Evolutionary conservation across 2,888 invertebrate genomes (phyloP), one percentile per base, ranked within the genome.

Genomic region (Ctenicera cuprea): DNA sequence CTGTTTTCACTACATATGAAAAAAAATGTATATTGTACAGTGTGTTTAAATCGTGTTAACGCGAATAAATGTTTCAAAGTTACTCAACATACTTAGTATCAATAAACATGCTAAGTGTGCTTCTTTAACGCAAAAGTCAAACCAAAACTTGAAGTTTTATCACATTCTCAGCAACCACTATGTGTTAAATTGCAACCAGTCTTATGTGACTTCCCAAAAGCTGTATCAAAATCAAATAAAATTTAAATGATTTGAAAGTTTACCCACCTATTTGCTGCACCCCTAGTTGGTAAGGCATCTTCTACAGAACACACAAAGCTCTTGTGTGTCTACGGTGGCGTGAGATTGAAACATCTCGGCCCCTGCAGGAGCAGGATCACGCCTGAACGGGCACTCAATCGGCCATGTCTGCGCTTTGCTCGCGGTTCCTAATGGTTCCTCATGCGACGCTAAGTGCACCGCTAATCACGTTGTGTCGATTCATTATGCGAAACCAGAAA

Each of bases 401-500:
- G 78, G 67, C 71, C 75, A 72, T 73, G 74, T 67, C 50, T 63
- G 65, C 45, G 70, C 70, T 74, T 75, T 71, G 73, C 71, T 76
- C 75, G 78, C 71, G 79, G 79, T 80, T 77, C 80, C 80, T 82
- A 81, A 78, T 78, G 77, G 78, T 75, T 71, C 61, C 76, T 77
- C 73, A 82, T 81, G 81, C 79, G 80, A 80, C 79, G 79, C 79
- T 77, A 78, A 82, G 72, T 80, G 80, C 77, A 74, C 79, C 79
- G 78, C 80, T 79, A 80, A 82, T 82, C 79, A 81, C 77, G 71
- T 73, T 71, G 73, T 76, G 71, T 73, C 73, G 74, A 80, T 80
- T 83, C 79, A 84, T 84, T 84, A 84, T 84, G 81, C 83, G 80
- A 78, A 79, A 80, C 82, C 80, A 83, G 84, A 84, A 84, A 85